A percentile compares a stretch with the other conserved stretches of the same genome.
These are phyloP conservation scores for Caenorhabditis sinica DNA, from an alignment of 2,888 invertebrate species.

Conservation along the genomic window DNA sequence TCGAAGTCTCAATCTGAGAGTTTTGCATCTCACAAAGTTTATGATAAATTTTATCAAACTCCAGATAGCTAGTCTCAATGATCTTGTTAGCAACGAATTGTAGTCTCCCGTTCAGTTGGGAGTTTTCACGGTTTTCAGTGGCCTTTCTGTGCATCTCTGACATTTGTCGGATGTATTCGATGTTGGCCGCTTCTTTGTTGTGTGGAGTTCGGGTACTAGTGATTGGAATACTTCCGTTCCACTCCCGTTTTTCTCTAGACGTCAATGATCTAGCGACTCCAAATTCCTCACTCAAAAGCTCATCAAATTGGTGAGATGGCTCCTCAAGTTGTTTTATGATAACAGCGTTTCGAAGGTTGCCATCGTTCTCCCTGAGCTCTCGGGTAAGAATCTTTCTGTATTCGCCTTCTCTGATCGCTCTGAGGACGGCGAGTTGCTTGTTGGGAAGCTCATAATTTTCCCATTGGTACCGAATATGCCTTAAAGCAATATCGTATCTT, in stretches of 20 bases:
- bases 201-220: background rate
- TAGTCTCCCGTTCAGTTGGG: slow-evolving; percentile 19
- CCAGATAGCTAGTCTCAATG: slow-evolving; percentile 8
- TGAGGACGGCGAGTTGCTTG: background rate
- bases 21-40: slow-evolving; percentile 52
- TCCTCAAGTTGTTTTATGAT: slow-evolving; percentile 7
- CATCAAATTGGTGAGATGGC: slow-evolving; percentile 14
- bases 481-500: background rate
- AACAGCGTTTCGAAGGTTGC: background rate
- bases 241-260: background rate
- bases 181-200: background rate
- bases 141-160: background rate
- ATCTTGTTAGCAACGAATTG: slow-evolving; percentile 30
- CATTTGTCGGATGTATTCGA: background rate
- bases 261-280: background rate
- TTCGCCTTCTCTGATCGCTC: slow-evolving; percentile 30
- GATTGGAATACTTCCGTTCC: background rate
- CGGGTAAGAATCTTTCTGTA: slow-evolving; percentile 5
- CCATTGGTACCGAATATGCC: slow-evolving; percentile 24
- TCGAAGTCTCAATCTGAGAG: slow-evolving; percentile 36
- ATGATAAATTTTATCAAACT: slow-evolving; percentile 49
- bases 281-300: slow-evolving; percentile 11
- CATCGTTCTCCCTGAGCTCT: slow-evolving; percentile 7
- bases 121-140: slow-evolving; percentile 9
- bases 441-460: slow-evolving; percentile 30